Percentiles rank a stretch among this genome's conserved stretches.
Conservation (phyloP, 2,888 invertebrate genomes). For the Eremobia ochroleuca region DNA sequence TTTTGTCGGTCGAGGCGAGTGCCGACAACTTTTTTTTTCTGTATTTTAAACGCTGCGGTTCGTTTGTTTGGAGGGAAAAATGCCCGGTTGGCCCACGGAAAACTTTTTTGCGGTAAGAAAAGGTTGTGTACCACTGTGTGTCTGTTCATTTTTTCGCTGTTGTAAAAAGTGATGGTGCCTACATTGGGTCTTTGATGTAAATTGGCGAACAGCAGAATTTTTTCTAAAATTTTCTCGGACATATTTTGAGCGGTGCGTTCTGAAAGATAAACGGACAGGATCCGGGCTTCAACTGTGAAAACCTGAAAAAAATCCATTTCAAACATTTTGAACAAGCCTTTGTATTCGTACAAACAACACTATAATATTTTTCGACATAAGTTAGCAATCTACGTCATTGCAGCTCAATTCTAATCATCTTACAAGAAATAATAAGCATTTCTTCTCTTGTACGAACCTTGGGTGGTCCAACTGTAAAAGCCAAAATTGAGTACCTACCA, state of each 20-base stretch:
- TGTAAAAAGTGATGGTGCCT: slow-evolving; percentile 66
- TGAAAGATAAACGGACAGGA: slow-evolving; percentile 15
- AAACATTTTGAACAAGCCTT: slow-evolving; percentile 8
- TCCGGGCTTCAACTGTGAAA: slow-evolving; percentile 7
- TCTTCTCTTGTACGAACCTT: background rate
- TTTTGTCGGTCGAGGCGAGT: slow-evolving; percentile 84
- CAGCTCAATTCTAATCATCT: background rate
- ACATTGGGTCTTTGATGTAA: slow-evolving; percentile 66
- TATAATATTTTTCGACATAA: background rate
- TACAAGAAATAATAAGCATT: background rate
- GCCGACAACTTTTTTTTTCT: slow-evolving; percentile 85
- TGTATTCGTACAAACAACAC: background rate
- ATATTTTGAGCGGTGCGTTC: slow-evolving; percentile 51
- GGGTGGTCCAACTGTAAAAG: background rate
- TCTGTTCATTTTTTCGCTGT: slow-evolving; percentile 72
- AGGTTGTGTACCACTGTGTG: slow-evolving; percentile 81
- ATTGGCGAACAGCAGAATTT: slow-evolving; percentile 58
- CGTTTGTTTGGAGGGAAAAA: slow-evolving; percentile 88
- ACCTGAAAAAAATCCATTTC: slow-evolving; percentile 13
- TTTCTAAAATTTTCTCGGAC: slow-evolving; percentile 53
- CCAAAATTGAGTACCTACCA: background rate
- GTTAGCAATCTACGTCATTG: background rate
- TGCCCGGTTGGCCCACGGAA: slow-evolving; percentile 83
- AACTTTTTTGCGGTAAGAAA: slow-evolving; percentile 90
- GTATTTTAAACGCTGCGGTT: slow-evolving; percentile 84